These are phyloP conservation scores for Cryptocephalus moraei DNA, from an alignment of 2,888 invertebrate species.

Conservation along the genomic window DNA sequence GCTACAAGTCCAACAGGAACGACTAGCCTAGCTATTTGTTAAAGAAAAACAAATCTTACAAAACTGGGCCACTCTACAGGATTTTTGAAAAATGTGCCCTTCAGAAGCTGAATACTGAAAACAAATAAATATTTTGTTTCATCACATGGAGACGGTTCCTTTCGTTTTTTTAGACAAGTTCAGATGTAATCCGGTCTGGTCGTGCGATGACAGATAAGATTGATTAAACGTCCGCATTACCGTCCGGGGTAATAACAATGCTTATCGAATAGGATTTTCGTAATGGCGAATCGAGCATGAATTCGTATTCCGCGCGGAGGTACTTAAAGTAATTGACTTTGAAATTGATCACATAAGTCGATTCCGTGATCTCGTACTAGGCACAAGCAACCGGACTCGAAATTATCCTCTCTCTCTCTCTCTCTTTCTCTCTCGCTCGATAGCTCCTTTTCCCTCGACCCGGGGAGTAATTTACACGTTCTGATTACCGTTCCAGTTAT, in stretches of 20 bases:
- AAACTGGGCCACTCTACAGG: no score
- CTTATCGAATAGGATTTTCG: slow-evolving; percentile 16
- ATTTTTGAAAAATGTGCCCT: no score
- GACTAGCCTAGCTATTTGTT: no score
- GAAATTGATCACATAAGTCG: slow-evolving; percentile 32
- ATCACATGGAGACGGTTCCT: no score
- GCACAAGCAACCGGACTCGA: slow-evolving; percentile 30
- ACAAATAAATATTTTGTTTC: no score
- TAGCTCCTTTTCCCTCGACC: slow-evolving; percentile 1
- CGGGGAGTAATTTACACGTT: slow-evolving; percentile 36
- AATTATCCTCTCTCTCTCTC: slow-evolving; percentile 26
- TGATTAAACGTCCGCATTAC: slow-evolving; percentile 14
- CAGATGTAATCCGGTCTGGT: no score
- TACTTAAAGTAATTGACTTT: slow-evolving; percentile 18
- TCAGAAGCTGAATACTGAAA: no score
- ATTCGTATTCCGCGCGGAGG: slow-evolving; percentile 12
- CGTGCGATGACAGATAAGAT: slow-evolving; percentile 10
- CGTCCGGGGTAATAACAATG: slow-evolving; percentile 13
- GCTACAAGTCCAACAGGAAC: no score
- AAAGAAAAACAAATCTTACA: no score
- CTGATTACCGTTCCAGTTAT: slow-evolving; percentile 37
- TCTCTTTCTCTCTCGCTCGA: slow-evolving; percentile 13
- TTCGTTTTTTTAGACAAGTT: no score
- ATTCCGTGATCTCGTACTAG: slow-evolving; percentile 30
- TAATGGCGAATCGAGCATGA: slow-evolving; percentile 9